phyloP scores from a whole-genome alignment of 2,113 vertebrate genomes.

The Electrona antarctica region DNA sequence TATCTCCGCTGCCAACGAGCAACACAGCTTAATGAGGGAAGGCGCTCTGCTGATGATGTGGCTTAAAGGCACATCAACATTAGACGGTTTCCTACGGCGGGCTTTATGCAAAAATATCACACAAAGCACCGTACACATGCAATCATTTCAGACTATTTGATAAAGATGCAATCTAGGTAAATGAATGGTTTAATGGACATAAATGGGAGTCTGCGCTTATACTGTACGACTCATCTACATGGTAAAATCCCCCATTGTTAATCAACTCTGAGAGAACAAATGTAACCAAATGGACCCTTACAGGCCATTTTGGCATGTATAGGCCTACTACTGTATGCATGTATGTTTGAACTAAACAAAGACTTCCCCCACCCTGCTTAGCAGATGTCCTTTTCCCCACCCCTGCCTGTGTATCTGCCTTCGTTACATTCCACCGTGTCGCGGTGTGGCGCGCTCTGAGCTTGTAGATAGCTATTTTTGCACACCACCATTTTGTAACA shows the following conservation, averaged over 20 bases:
- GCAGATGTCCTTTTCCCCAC: slow-evolving; percentile 46
- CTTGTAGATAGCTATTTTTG: too few species aligned
- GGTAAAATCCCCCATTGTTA: neutral
- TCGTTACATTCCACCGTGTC: slow-evolving; percentile 22
- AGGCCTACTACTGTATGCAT: slow-evolving; percentile 8
- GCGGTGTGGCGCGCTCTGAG: too few species aligned
- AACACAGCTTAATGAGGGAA: slow-evolving; percentile 74
- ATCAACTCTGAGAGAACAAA: neutral
- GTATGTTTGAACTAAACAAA: slow-evolving; percentile 51
- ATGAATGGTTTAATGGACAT: neutral
- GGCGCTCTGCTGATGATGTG: slow-evolving; percentile 60
- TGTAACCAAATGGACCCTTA: neutral
- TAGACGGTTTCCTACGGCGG: slow-evolving; percentile 14
- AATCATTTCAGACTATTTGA: neutral
- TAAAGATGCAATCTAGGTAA: neutral
- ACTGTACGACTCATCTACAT: too few species aligned
- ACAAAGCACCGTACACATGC: neutral
- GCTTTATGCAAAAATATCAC: slow-evolving; percentile 7
- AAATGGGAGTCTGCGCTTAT: neutral
- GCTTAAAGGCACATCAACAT: slow-evolving; percentile 63
- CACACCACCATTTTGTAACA: too few species aligned
- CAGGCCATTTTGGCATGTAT: neutral
- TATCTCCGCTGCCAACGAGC: slow-evolving; percentile 75
- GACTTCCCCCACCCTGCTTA: slow-evolving; percentile 48
- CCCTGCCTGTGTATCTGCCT: slow-evolving; percentile 10